These are phyloP conservation scores for Danio albolineatus DNA, from an alignment of 2,797 vertebrate species.

Conservation along the genomic window DNA sequence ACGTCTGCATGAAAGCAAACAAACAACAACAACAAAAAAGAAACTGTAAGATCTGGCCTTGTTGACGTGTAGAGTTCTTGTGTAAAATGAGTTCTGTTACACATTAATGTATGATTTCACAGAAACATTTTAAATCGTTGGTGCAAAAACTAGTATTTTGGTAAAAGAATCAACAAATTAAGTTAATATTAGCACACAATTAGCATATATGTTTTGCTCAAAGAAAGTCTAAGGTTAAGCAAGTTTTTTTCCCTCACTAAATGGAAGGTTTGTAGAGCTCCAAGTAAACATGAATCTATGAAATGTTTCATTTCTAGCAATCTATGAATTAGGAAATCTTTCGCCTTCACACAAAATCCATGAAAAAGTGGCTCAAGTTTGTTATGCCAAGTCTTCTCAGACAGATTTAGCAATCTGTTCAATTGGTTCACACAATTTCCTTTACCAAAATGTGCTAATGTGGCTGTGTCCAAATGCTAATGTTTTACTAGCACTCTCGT, in stretches of 20 bases:
- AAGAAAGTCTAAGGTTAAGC: neutral
- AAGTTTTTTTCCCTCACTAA: neutral
- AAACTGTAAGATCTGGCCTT: neutral
- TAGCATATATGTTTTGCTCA: neutral
- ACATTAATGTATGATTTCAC: neutral
- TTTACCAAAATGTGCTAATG: neutral
- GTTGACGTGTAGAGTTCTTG: neutral
- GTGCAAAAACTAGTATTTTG: neutral
- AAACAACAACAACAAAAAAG: neutral
- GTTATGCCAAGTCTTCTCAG: neutral
- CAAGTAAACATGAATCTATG: too few relatives aligned
- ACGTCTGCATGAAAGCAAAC: slow-evolving; percentile 78
- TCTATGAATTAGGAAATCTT: too few relatives aligned
- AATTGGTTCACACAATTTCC: too few relatives aligned
- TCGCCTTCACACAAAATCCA: neutral
- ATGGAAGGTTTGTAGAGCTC: too few relatives aligned
- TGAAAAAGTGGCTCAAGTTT: neutral
- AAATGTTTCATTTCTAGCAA: too few relatives aligned
- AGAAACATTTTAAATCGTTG: neutral
- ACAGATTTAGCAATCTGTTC: too few relatives aligned
- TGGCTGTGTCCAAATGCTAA: neutral
- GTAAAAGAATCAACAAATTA: neutral
- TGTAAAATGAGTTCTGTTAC: too few relatives aligned
- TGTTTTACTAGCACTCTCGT: neutral
- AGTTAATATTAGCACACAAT: neutral